phyloP scores from a whole-genome alignment of 2,113 vertebrate species.

The Mystacornis crossleyi region DNA sequence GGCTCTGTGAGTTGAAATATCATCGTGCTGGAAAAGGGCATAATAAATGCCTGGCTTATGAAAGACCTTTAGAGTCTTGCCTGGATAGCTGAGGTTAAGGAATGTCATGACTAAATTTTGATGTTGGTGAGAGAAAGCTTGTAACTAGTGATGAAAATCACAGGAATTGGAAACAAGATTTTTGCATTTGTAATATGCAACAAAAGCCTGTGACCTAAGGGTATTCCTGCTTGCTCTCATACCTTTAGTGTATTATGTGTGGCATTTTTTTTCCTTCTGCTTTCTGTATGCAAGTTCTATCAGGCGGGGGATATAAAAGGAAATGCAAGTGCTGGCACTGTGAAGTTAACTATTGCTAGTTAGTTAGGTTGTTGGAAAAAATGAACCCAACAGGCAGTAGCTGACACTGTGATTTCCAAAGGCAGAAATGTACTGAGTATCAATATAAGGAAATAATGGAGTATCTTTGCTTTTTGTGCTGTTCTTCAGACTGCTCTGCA shows the following conservation, averaged over 20 bases:
- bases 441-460: neutral
- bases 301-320: neutral
- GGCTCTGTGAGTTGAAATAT: neutral
- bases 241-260: neutral
- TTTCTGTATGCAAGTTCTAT: neutral
- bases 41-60: neutral
- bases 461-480: neutral
- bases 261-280: neutral
- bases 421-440: neutral
- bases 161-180: neutral
- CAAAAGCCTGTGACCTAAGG: neutral
- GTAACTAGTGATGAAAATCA: neutral
- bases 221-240: neutral
- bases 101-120: neutral
- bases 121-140: neutral
- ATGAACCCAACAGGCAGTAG: neutral
- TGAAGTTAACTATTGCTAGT: neutral
- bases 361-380: neutral
- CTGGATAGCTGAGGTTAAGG: neutral
- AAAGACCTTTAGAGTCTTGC: neutral
- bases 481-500: slow-evolving; percentile 80
- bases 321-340: neutral
- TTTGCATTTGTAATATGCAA: neutral
- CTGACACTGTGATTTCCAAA: neutral
- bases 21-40: neutral